Evolutionary conservation across 35 echinoderm and acorn worm species (phyloP), one percentile per base, ranked within the genome.

Genomic region (Amphiura filiformis): DNA sequence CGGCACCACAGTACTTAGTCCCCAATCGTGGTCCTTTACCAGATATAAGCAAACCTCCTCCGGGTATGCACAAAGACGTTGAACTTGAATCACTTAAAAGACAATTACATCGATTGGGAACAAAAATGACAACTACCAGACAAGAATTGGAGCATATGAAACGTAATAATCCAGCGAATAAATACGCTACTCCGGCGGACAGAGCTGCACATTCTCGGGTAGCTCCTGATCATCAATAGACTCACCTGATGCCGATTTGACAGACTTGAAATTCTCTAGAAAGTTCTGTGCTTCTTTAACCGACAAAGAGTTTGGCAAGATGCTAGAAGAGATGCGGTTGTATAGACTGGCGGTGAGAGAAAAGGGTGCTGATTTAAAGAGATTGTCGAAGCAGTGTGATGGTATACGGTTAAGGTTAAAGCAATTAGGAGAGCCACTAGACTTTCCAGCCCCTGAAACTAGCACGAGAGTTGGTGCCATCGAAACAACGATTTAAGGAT

Each of bases 401-500:
- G 61, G 61, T 3, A 70, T 70, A 70, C 7, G 61, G 28, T 3
- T 26, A 3, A 11, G 61, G 26, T 70, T 70, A n/a, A 18, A 30
- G 26, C 61, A 70, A n/a, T 30, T 70, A 26, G 61, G 61, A 4
- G 61, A 70, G 61, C 61, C 61, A 3, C 28, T 70, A n/a, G 61
- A 70, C 15, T 18, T 15, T 26, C 61, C 61, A 26, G 61, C 9
- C 26, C 26, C 61, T 15, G 26, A 30, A 5, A 70, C 17, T n/a
- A 70, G 26, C 61, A n/a, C 26, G 61, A 18, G 26, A 18, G 61
- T 70, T 70, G 61, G 61, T 30, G 61, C 61, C 2, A 70, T 70
- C 26, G 61, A 70, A 70, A 70, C 61, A 70, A 70, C 61, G 61
- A 70, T 70, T 70, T 70, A n/a, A 70, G 17, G 41, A n/a, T n/a